These are phyloP conservation scores for Sanderia malayensis DNA, from an alignment of 30 jellyfish, hydroid and myxozoan genomes.

Conservation along the genomic window DNA sequence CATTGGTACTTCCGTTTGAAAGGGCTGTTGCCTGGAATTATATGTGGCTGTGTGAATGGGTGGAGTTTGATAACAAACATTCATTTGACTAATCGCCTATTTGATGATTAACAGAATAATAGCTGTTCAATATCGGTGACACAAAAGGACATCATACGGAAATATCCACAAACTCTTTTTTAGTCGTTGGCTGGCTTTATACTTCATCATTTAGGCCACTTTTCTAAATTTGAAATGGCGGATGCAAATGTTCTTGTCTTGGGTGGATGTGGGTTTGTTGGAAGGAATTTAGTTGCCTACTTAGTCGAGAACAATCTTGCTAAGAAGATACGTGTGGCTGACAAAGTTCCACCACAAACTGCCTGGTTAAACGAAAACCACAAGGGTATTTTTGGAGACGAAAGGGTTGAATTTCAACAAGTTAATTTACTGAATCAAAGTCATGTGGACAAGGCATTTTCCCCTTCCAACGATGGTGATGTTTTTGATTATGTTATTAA, in stretches of 20 bases:
- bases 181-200: too few species aligned
- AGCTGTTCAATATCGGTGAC: too few species aligned
- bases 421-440: conserved; percentile 86
- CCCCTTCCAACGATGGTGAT: conserved; percentile 41
- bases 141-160: too few species aligned
- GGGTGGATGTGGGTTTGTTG: conserved; percentile 96
- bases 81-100: too few species aligned
- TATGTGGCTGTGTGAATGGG: too few species aligned
- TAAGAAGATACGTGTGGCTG: conserved; percentile 78
- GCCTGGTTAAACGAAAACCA: conserved; percentile 93
- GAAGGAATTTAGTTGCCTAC: conserved; percentile 80
- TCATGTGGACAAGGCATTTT: conserved; percentile 79
- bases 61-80: too few species aligned
- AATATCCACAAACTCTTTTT: too few species aligned
- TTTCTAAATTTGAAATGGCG: too few species aligned
- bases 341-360: conserved; percentile 93
- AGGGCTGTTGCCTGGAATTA: too few species aligned
- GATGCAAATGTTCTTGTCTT: conserved; percentile 41
- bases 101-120: too few species aligned
- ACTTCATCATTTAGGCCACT: too few species aligned
- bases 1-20: too few species aligned
- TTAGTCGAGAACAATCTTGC: conserved; percentile 71
- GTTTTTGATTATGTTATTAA: conserved; percentile 79
- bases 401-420: conserved; percentile 80
- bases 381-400: conserved; percentile 71